Evolutionary conservation across 2,797 vertebrate species (phyloP).

Genomic region (Enteromius treurensis): DNA sequence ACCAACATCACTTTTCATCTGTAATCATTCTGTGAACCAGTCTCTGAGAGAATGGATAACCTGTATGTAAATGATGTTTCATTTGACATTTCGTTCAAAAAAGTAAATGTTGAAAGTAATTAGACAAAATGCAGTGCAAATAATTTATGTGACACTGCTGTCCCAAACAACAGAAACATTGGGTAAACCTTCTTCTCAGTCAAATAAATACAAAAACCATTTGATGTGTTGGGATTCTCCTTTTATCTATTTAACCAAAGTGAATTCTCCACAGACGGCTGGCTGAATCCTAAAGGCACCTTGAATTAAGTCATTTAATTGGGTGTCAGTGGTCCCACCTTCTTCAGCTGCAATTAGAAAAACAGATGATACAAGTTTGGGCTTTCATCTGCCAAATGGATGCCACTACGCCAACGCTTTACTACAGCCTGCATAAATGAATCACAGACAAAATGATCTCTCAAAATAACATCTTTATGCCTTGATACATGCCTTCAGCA

Average conservation of each 20-base stretch:
- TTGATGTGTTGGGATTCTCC: not conserved
- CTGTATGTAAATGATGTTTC: not conserved
- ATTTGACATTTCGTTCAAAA: conserved; percentile 28
- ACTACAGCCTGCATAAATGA: conserved; percentile 12
- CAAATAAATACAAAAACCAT: too few species aligned
- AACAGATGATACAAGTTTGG: not conserved
- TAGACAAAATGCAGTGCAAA: conserved; percentile 17
- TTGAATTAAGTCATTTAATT: conserved; percentile 54
- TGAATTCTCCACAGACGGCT: conserved; percentile 26
- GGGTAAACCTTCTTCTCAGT: too few species aligned
- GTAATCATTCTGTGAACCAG: conserved; percentile 4
- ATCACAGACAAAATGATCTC: conserved; percentile 13
- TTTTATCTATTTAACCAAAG: not conserved
- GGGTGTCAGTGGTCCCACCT: not conserved
- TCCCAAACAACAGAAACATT: too few species aligned
- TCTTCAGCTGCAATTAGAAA: conserved; percentile 7
- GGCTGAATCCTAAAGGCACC: conserved; percentile 61
- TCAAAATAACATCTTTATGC: conserved; percentile 36
- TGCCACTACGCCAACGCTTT: conserved; percentile 7
- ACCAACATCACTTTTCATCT: not conserved
- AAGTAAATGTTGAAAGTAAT: conserved; percentile 9
- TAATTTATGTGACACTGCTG: not conserved
- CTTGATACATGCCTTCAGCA: conserved; percentile 31
- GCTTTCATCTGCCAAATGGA: conserved; percentile 19
- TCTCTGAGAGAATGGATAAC: conserved; percentile 2